Evolutionary conservation across 2,888 invertebrate species (phyloP).

Genomic region (Argyresthia goedartella): DNA sequence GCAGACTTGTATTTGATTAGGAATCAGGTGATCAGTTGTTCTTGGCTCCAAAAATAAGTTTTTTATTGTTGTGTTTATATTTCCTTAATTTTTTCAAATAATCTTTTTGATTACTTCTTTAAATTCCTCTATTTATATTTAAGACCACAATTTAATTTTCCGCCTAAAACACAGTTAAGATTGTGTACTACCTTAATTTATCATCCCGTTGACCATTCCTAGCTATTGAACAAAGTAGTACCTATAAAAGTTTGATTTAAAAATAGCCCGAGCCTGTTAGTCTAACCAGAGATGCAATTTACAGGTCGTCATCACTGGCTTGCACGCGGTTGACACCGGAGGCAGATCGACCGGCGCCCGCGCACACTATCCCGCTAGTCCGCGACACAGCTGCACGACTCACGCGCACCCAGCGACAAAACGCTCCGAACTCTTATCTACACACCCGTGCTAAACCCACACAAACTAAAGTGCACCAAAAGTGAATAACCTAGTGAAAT

Average conservation of each 20-base stretch:
- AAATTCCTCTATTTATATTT: too few species aligned
- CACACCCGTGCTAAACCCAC: conserved; percentile 15
- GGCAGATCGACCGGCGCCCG: conserved; percentile 26
- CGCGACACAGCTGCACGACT: conserved; percentile 62
- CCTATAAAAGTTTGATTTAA: too few species aligned
- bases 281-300: conserved; percentile 18
- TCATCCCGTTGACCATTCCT: too few species aligned
- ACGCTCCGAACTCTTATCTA: conserved; percentile 40
- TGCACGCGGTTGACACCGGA: conserved; percentile 52
- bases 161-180: too few species aligned
- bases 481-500: conserved; percentile 32
- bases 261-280: not conserved
- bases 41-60: too few species aligned
- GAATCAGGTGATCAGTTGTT: conserved; percentile 35
- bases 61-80: too few species aligned
- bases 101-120: too few species aligned
- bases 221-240: too few species aligned
- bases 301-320: conserved; percentile 54
- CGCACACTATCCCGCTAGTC: conserved; percentile 49
- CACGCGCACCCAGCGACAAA: conserved; percentile 34
- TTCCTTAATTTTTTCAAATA: too few species aligned
- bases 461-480: conserved; percentile 24
- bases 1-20: conserved; percentile 22
- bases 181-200: too few species aligned
- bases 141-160: too few species aligned